Percentiles rank a stretch among this genome's conserved stretches.
Evolutionary conservation across 2,888 invertebrate species (phyloP).

Genomic region (Microctonus hyperodae): DNA sequence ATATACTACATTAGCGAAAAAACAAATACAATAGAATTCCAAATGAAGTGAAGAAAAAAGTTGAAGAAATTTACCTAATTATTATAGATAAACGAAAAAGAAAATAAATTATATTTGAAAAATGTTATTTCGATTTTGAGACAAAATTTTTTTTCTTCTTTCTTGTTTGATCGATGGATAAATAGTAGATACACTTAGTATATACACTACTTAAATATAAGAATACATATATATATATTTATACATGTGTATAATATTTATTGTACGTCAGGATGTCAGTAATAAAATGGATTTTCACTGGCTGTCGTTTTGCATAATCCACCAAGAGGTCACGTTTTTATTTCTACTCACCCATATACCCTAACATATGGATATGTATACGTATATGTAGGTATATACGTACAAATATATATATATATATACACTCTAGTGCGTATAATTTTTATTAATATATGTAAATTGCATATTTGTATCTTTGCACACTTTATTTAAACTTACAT

Average conservation of each 20-base stretch:
- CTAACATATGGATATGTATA: too few relatives aligned
- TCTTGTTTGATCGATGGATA: too few relatives aligned
- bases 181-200: too few relatives aligned
- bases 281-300: not conserved
- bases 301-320: not conserved
- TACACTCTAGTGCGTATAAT: not conserved
- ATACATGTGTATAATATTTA: not conserved
- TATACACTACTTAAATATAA: not conserved
- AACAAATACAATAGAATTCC: too few relatives aligned
- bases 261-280: not conserved
- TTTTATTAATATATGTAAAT: not conserved
- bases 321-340: not conserved
- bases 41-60: too few relatives aligned
- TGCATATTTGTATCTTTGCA: not conserved
- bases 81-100: too few relatives aligned
- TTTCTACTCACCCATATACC: not conserved
- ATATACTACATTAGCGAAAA: too few relatives aligned
- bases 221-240: slow-evolving; percentile 19
- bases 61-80: too few relatives aligned
- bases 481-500: not conserved
- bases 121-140: too few relatives aligned
- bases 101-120: too few relatives aligned
- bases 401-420: not conserved
- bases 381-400: too few relatives aligned
- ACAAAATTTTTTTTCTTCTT: too few relatives aligned